Conservation (phyloP, 2,888 invertebrate species). For the Helleia helle region DNA sequence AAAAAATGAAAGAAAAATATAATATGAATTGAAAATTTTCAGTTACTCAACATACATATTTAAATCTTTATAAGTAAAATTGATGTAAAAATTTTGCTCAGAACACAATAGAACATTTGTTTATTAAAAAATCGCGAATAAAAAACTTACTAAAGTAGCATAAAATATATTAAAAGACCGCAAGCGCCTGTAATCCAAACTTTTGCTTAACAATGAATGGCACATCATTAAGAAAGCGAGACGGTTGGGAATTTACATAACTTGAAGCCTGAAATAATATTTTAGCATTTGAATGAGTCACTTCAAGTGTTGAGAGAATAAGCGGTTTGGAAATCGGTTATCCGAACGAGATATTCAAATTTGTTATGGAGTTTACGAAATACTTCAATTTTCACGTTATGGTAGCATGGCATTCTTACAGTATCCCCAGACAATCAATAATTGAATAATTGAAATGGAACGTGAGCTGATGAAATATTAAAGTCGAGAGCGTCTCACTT, state of each 20-base stretch:
- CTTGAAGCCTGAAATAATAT: conserved; percentile 18
- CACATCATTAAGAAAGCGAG: conserved; percentile 22
- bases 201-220: conserved; percentile 21
- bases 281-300: conserved; percentile 21
- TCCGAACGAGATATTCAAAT: conserved; percentile 10
- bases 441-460: not conserved
- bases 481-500: not conserved
- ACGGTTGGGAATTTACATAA: conserved; percentile 17
- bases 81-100: too few relatives aligned
- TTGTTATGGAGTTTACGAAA: conserved; percentile 6
- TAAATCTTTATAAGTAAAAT: too few relatives aligned
- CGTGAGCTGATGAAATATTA: not conserved
- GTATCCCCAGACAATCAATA: not conserved
- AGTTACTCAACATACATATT: too few relatives aligned
- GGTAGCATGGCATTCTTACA: not conserved
- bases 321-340: conserved; percentile 14
- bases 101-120: too few relatives aligned
- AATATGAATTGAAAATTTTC: too few relatives aligned
- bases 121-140: too few relatives aligned
- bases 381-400: not conserved
- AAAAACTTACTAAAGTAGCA: too few relatives aligned
- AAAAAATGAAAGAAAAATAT: too few relatives aligned
- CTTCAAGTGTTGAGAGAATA: conserved; percentile 16
- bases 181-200: conserved; percentile 9
- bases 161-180: not conserved